phyloP scores from a whole-genome alignment of 2,888 invertebrate species.

The Leucophora obtusa region DNA sequence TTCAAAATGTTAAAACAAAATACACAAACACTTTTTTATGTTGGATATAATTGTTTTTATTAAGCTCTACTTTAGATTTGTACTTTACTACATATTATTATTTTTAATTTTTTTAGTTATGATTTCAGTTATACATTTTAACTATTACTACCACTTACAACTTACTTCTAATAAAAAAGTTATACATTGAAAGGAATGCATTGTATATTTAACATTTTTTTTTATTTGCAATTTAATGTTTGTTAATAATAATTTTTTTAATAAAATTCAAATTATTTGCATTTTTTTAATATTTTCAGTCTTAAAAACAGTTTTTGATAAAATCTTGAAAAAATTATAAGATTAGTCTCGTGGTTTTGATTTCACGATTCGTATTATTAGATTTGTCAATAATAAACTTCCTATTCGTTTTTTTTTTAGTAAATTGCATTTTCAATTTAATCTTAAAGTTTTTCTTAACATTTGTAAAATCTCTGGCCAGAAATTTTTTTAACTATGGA shows the following conservation, averaged over 20 bases:
- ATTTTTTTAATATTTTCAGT: neutral
- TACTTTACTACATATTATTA: constrained; percentile 26
- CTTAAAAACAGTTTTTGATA: neutral
- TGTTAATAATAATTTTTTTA: neutral
- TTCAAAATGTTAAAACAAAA: constrained; percentile 59
- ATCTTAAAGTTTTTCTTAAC: no score
- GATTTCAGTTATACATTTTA: constrained; percentile 23
- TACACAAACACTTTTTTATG: constrained; percentile 50
- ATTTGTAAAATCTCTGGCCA: no score
- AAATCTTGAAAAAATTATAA: neutral
- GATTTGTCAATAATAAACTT: no score
- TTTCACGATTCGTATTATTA: no score
- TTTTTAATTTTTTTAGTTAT: constrained; percentile 34
- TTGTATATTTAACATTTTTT: neutral
- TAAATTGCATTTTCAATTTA: no score
- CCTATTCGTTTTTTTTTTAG: no score
- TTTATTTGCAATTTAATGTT: neutral
- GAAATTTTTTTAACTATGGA: constrained; percentile 6
- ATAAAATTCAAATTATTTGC: neutral
- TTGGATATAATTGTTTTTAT: constrained; percentile 47
- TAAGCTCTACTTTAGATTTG: constrained; percentile 40
- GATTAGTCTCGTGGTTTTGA: no score
- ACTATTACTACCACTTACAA: neutral
- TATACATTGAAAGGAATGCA: constrained; percentile 56
- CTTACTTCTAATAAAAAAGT: constrained; percentile 12